phyloP scores from a whole-genome alignment of 2,113 vertebrate species.

The Nothoprocta perdicaria region DNA sequence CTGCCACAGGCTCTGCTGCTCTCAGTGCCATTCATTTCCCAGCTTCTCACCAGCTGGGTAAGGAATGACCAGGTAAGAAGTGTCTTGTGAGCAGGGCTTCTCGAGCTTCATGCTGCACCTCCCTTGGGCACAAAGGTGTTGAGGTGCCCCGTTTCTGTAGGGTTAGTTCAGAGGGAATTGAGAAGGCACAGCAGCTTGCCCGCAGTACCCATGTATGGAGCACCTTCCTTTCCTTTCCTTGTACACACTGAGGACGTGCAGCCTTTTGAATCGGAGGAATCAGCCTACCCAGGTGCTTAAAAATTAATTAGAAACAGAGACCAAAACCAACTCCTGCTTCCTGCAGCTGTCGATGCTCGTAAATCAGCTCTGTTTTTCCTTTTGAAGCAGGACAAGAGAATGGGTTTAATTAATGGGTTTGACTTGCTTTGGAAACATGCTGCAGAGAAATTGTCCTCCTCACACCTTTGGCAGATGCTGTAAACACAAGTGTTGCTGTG shows the following conservation, averaged over 20 bases:
- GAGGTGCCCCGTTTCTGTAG: background rate
- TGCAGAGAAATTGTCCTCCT: background rate
- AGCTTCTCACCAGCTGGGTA: background rate
- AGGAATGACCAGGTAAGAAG: background rate
- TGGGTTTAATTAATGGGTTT: constrained; percentile 56
- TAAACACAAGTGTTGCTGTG: constrained; percentile 37
- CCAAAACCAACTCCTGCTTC: background rate
- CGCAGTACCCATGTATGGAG: background rate
- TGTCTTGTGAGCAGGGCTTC: background rate
- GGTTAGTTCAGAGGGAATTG: background rate
- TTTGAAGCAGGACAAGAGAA: constrained; percentile 29
- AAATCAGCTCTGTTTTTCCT: constrained; percentile 40
- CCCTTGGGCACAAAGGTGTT: background rate
- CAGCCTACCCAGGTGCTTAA: background rate
- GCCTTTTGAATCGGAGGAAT: background rate
- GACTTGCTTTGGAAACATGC: constrained; percentile 42
- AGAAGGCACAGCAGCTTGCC: background rate
- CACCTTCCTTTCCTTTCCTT: background rate
- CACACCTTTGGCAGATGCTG: constrained; percentile 30
- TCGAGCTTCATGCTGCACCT: background rate
- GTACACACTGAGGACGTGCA: background rate
- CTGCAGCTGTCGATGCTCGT: constrained; percentile 10
- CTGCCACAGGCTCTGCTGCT: background rate
- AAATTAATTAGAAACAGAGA: background rate
- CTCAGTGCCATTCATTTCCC: background rate